Conservation (phyloP, 1,140 invertebrate genomes). For the Magallana gigas region DNA sequence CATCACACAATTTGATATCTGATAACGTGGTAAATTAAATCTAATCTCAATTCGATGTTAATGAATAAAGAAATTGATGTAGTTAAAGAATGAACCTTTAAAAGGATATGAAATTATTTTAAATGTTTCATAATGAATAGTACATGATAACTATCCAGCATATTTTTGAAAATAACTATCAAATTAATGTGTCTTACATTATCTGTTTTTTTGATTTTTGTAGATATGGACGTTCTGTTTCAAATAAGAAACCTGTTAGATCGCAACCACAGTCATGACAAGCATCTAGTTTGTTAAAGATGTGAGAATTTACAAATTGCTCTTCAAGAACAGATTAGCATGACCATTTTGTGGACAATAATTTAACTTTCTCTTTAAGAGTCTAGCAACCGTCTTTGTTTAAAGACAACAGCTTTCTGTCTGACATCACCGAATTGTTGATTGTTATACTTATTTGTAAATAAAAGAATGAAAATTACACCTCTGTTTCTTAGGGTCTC, state of each 20-base stretch:
- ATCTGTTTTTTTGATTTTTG: not conserved
- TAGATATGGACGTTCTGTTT: slow-evolving; percentile 3
- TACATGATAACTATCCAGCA: not conserved
- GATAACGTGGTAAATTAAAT: not conserved
- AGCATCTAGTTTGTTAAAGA: not conserved
- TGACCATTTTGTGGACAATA: not conserved
- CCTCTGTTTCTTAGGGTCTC: not conserved
- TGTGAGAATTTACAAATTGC: not conserved
- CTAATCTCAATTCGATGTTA: not conserved
- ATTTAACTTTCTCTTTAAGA: not conserved
- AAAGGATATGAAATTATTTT: not conserved
- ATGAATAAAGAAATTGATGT: not conserved
- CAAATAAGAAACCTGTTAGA: not conserved
- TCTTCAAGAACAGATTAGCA: not conserved
- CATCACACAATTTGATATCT: not conserved
- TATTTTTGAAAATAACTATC: not conserved
- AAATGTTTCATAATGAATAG: not conserved
- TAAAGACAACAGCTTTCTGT: too few relatives aligned
- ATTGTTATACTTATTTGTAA: not conserved
- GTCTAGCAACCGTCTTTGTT: too few relatives aligned
- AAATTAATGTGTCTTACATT: not conserved
- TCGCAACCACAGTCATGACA: not conserved
- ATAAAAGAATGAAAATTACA: not conserved
- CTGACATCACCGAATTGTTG: not conserved
- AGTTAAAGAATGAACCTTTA: not conserved